Base-by-base conservation (phyloP, 2,113 vertebrate genomes). In the Cyphomyrus discorhynchus region DNA sequence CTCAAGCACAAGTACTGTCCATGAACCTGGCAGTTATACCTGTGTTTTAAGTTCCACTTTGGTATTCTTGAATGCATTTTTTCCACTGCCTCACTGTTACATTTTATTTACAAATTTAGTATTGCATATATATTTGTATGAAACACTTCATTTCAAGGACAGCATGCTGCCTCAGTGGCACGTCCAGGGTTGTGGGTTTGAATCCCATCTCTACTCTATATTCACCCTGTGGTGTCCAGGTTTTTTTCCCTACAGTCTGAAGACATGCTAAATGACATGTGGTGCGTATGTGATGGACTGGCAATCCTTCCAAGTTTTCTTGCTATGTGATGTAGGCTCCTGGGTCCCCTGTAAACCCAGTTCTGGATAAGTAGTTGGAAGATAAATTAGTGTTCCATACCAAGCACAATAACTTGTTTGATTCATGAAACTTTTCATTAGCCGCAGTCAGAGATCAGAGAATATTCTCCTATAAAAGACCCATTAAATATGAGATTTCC, bases 1-100 rank as follows among this genome's bases (percentile, higher is more conserved):
- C 84, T 66, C 88, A 85, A 52, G 88, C 84, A 66, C 66, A 82
- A 88, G 89, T 89, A 89, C n/a, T 35, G 91, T 93, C 90, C 88
- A 91, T 93, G 91, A 91, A 87, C 85, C 84, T 92, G 90, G 90
- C 90, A 90, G 77, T 90, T 89, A 56, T 56, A 80, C 82, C 89
- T 53, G 58, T 6, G 39, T 90, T 91, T 87, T 89, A 91, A 89
- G 86, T 90, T 87, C 90, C 87, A 56, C 66, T 90, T 66, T 87
- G 88, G 88, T 24, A 84, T 88, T 90, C 91, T 90, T 90, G 84
- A 92, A 91, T 91, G 88, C 13, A 35, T 88, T 45, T 58, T 19
- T 13, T 42, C 13, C 31, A 13, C 74, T 80, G 62, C 27, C 62
- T 70, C 62, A 70, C 3, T 70, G 62, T 13, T 70, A 3, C n/a